Evolutionary conservation across 2,113 vertebrate species (phyloP), one percentile per base, ranked within the genome.

Genomic region (Rana temporaria): DNA sequence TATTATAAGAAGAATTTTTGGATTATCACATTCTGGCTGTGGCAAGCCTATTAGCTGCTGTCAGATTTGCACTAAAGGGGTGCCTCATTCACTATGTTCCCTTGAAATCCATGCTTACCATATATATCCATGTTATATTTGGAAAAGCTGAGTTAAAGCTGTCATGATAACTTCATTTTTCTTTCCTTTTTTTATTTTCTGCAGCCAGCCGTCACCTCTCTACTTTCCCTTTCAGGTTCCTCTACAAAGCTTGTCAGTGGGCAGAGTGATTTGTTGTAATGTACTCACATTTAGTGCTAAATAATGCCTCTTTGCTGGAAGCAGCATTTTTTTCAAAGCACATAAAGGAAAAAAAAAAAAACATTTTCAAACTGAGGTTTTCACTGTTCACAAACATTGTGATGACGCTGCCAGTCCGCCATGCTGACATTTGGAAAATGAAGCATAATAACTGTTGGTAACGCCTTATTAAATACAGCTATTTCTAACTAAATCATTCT

Each of bases 231-330:
- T 59, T 74, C 8, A n/a, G 15, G n/a, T 74, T 30, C 19, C 55
- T 6, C 3, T 18, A 74, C 53, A 59, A 59, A 56, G 69, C 67
- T 16, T 30, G 22, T 72, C 53, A 56, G 70, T 56, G 42, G 22
- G 70, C 24, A 19, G 24, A 19, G 20, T 30, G 52, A 11, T 19
- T 56, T 72, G 70, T 32, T 57, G 70, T 30, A 19, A 19, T 57
- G 53, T 52, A 18, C 48, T 8, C 14, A 18, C 55, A 26, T 57
- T 32, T 34, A n/a, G 18, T 59, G 26, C 24, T 6, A 2, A 56
- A 56, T 56, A 72, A 72, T 72, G 18, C 57, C 42, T 57, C 70
- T 9, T 55, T 20, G 71, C 20, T 26, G 71, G 71, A 59, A 34
- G 26, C 30, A 6, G 30, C 16, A 30, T 59, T 56, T 74, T 56